These are phyloP conservation scores for Vireo griseus DNA, from an alignment of 2,797 vertebrate genomes.

Conservation along the genomic window DNA sequence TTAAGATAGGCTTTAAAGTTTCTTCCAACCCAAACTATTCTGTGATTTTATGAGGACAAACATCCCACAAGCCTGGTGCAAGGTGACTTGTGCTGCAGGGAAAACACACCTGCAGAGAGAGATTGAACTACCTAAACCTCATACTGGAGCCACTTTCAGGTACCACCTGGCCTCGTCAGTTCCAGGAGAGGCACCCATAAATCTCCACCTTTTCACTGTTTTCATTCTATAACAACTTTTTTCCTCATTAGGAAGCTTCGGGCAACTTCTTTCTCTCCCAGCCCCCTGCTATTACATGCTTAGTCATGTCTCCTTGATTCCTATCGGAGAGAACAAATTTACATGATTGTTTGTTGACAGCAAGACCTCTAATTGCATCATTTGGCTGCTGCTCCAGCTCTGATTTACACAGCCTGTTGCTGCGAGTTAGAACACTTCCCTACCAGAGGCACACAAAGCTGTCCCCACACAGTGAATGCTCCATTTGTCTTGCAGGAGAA, in stretches of 20 bases:
- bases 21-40: background rate
- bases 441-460: slow-evolving; percentile 24
- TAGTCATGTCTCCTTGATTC: slow-evolving; percentile 60
- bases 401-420: slow-evolving; percentile 55
- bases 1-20: background rate
- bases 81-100: background rate
- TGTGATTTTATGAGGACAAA: background rate
- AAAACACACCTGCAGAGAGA: background rate
- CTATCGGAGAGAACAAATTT: slow-evolving; percentile 69
- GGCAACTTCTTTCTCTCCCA: background rate
- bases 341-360: slow-evolving; percentile 69
- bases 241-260: slow-evolving; percentile 1
- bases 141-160: background rate
- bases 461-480: slow-evolving; percentile 7
- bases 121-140: background rate
- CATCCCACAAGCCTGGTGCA: background rate
- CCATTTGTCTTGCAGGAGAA: slow-evolving; percentile 21
- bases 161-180: background rate
- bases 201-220: background rate
- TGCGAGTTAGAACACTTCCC: slow-evolving; percentile 48
- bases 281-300: slow-evolving; percentile 47
- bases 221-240: background rate
- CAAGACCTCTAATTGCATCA: slow-evolving; percentile 66
- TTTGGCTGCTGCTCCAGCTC: slow-evolving; percentile 52
- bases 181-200: background rate